Percentiles rank a stretch among this genome's conserved stretches.
phyloP scores from a whole-genome alignment of 2,113 vertebrate genomes.

The Rallus limicola region DNA sequence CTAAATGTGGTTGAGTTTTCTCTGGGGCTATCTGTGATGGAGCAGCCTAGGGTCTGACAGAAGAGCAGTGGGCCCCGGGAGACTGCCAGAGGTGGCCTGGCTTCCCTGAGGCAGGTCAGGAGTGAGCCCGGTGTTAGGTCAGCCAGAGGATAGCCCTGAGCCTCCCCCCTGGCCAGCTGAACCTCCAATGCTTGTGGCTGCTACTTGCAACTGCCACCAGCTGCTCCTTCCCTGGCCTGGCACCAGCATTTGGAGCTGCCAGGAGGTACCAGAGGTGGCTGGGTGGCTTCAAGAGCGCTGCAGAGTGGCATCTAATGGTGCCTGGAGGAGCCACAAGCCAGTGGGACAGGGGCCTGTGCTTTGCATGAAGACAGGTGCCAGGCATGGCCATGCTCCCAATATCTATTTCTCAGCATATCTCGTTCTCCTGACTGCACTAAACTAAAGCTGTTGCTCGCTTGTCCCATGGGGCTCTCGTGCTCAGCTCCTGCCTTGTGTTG shows the following conservation, averaged over 20 bases:
- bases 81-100: neutral
- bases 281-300: neutral
- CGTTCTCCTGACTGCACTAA: neutral
- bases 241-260: neutral
- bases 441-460: neutral
- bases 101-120: neutral
- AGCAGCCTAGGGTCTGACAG: neutral
- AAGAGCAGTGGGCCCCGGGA: neutral
- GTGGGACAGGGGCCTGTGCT: neutral
- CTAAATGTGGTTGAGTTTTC: neutral
- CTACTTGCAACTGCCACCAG: neutral
- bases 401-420: neutral
- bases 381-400: rapidly evolving
- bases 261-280: neutral
- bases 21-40: neutral
- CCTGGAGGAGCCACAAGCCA: neutral
- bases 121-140: neutral
- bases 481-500: neutral
- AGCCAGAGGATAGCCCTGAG: neutral
- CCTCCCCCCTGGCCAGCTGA: neutral
- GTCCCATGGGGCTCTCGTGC: neutral
- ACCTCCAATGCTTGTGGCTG: neutral
- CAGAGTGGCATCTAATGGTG: neutral
- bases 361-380: neutral
- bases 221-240: neutral